Percentiles rank a stretch among this genome's conserved stretches.
Evolutionary conservation across 2,113 vertebrate genomes (phyloP).

Genomic region (Gorsachius goisagi): DNA sequence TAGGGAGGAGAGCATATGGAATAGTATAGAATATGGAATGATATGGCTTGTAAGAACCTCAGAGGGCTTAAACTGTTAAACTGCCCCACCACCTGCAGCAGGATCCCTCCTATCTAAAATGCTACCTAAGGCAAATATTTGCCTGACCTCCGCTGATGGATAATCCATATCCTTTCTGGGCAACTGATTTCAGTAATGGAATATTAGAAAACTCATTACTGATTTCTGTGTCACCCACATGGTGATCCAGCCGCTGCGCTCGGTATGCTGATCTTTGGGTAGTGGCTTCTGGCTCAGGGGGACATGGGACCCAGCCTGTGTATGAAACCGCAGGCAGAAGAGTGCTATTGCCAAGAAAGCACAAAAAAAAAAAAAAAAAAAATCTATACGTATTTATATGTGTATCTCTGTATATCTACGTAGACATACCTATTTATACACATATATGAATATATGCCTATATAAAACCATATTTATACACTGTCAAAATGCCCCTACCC

Average conservation of each 20-base stretch:
- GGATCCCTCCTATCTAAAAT: rapidly evolving
- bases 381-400: neutral
- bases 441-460: neutral
- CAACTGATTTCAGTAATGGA: neutral
- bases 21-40: neutral
- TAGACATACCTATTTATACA: neutral
- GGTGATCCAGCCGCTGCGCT: neutral
- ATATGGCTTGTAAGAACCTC: neutral
- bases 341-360: neutral
- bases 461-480: neutral
- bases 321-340: neutral
- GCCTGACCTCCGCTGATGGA: neutral
- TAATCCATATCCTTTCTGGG: neutral
- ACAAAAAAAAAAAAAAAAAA: neutral
- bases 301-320: neutral
- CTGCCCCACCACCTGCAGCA: neutral
- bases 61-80: neutral
- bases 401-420: neutral
- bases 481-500: neutral
- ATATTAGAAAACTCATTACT: rapidly evolving
- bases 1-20: neutral
- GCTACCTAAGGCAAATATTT: neutral
- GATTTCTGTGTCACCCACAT: rapidly evolving
- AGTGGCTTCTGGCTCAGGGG: neutral
- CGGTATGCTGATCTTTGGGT: rapidly evolving